These are phyloP conservation scores for Diarsia brunnea DNA, from an alignment of 2,888 invertebrate genomes.

Conservation along the genomic window DNA sequence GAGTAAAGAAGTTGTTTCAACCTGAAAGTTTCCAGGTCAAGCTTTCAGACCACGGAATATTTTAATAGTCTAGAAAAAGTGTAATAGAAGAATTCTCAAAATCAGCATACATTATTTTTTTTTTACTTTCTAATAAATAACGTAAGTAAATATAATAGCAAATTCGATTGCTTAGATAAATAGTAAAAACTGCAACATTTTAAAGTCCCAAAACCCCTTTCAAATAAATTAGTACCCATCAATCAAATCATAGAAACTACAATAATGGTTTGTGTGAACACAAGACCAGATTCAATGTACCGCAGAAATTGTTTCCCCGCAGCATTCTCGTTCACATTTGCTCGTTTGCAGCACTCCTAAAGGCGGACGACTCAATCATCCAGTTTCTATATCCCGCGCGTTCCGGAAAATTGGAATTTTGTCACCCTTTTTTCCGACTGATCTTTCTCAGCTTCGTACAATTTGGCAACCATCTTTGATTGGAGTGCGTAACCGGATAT, in stretches of 20 bases:
- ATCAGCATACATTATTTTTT: neutral
- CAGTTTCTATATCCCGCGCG: conserved; percentile 73
- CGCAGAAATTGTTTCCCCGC: conserved; percentile 37
- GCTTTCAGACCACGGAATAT: too few species aligned
- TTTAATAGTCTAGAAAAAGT: too few species aligned
- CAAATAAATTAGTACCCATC: neutral
- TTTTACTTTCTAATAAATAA: neutral
- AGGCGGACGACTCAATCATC: conserved; percentile 80
- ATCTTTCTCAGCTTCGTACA: conserved; percentile 83
- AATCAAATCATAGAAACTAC: conserved; percentile 5
- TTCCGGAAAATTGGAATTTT: conserved; percentile 85
- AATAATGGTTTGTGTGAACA: conserved; percentile 7
- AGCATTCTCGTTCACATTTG: conserved; percentile 47
- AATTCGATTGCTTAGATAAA: neutral
- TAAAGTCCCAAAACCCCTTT: neutral
- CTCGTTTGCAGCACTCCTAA: conserved; percentile 63
- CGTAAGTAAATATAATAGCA: neutral
- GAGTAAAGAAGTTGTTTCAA: neutral
- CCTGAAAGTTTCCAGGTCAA: too few species aligned
- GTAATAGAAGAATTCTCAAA: too few species aligned
- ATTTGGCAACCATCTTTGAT: conserved; percentile 86
- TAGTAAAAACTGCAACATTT: neutral
- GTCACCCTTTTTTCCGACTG: conserved; percentile 84
- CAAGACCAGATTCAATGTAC: conserved; percentile 34
- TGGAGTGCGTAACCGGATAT: conserved; percentile 85